These are phyloP conservation scores for Poecile montanus DNA, from an alignment of 2,797 vertebrate genomes.

Conservation along the genomic window DNA sequence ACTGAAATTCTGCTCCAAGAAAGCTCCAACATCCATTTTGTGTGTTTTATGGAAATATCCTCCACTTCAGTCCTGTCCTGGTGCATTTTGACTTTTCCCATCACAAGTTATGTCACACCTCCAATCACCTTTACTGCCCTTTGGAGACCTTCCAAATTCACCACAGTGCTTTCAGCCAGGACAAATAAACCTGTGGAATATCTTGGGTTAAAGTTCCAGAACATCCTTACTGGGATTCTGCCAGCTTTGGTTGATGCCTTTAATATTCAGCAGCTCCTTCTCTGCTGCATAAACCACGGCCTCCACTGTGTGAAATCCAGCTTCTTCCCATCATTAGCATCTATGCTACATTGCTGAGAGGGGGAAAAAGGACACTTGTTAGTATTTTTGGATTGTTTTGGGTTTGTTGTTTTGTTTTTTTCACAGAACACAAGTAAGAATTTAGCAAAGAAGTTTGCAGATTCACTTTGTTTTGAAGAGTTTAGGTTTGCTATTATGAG, in stretches of 20 bases:
- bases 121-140: not conserved
- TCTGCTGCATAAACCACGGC: not conserved
- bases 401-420: not conserved
- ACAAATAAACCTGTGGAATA: not conserved
- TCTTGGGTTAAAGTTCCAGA: not conserved
- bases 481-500: not conserved
- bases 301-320: not conserved
- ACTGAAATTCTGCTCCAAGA: not conserved
- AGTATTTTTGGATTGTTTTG: not conserved
- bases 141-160: not conserved
- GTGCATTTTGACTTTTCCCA: not conserved
- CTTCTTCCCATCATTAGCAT: slow-evolving; percentile 91
- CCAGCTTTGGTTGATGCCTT: not conserved
- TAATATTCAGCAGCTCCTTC: not conserved
- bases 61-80: not conserved
- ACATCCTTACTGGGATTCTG: not conserved
- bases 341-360: slow-evolving; percentile 88
- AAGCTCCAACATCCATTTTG: not conserved
- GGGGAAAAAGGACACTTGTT: not conserved
- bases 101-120: not conserved
- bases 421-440: not conserved
- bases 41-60: not conserved
- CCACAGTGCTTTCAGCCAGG: not conserved
- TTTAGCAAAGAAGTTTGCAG: not conserved
- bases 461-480: not conserved